Conservation (phyloP, 2,888 invertebrate species). For the Nymphalis polychloros region DNA sequence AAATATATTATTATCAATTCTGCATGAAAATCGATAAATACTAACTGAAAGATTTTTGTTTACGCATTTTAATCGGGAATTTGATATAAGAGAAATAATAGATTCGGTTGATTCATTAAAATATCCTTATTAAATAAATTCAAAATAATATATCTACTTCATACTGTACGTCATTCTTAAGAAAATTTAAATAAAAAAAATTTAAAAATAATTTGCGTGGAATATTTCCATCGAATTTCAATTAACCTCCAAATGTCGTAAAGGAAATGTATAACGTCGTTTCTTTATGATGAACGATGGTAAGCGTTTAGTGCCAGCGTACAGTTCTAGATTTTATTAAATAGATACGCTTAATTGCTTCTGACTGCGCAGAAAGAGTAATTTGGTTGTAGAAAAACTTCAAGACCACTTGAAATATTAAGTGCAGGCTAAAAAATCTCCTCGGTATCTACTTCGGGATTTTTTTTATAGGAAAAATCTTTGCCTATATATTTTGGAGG, state of each 20-base stretch:
- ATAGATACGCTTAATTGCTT: slow-evolving; percentile 28
- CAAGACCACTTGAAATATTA: slow-evolving; percentile 26
- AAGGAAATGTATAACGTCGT: background rate
- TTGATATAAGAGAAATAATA: too few species aligned
- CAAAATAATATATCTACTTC: too few species aligned
- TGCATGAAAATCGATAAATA: too few species aligned
- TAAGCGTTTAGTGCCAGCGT: background rate
- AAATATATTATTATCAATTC: too few species aligned
- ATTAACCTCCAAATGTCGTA: background rate
- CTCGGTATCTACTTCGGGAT: slow-evolving; percentile 18
- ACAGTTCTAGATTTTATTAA: slow-evolving; percentile 24
- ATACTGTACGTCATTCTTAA: background rate
- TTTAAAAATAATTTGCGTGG: too few species aligned
- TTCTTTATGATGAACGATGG: slow-evolving; percentile 3
- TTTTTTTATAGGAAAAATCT: slow-evolving; percentile 18
- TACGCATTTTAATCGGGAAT: too few species aligned
- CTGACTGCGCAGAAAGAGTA: slow-evolving; percentile 15
- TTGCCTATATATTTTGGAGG: background rate
- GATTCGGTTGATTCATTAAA: too few species aligned
- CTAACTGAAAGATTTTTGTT: too few species aligned
- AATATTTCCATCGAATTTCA: background rate
- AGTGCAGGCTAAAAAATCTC: slow-evolving; percentile 18
- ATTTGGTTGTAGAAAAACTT: slow-evolving; percentile 27
- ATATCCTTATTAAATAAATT: too few species aligned
- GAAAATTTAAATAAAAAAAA: background rate